A percentile compares a stretch with the other conserved stretches of the same genome.
phyloP scores from a whole-genome alignment of 2,888 invertebrate species.

The Lypha dubia region DNA sequence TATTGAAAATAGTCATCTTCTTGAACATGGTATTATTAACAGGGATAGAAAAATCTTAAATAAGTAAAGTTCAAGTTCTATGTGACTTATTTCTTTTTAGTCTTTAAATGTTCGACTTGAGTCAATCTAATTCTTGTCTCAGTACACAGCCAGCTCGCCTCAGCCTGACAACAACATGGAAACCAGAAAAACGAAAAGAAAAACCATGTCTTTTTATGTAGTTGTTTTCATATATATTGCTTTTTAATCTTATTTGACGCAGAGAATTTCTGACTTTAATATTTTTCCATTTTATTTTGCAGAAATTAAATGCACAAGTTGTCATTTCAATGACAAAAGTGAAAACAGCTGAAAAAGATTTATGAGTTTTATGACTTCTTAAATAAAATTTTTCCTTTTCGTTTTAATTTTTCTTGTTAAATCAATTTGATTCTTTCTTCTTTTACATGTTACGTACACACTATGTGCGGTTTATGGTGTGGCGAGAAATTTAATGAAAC shows the following conservation, averaged over 20 bases:
- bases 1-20: too few species aligned
- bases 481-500: conserved; percentile 16
- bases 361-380: conserved; percentile 68
- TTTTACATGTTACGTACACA: background rate
- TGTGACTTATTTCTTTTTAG: conserved; percentile 19
- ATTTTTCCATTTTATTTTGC: conserved; percentile 25
- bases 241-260: conserved; percentile 57
- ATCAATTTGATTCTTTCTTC: background rate
- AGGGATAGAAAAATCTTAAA: too few species aligned
- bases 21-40: too few species aligned
- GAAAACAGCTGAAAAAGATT: conserved; percentile 55
- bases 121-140: conserved; percentile 30
- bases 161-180: background rate
- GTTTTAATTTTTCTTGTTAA: conserved; percentile 15
- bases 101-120: conserved; percentile 48
- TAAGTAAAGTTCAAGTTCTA: conserved; percentile 21
- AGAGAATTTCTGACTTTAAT: conserved; percentile 17
- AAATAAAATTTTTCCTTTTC: conserved; percentile 19
- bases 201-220: too few species aligned
- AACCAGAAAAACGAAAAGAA: background rate
- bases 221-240: too few species aligned
- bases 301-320: conserved; percentile 67
- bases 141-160: background rate
- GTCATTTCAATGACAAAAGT: conserved; percentile 35
- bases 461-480: conserved; percentile 28